phyloP scores from a whole-genome alignment of 1,140 invertebrate genomes.

The Danaus plexippus region DNA sequence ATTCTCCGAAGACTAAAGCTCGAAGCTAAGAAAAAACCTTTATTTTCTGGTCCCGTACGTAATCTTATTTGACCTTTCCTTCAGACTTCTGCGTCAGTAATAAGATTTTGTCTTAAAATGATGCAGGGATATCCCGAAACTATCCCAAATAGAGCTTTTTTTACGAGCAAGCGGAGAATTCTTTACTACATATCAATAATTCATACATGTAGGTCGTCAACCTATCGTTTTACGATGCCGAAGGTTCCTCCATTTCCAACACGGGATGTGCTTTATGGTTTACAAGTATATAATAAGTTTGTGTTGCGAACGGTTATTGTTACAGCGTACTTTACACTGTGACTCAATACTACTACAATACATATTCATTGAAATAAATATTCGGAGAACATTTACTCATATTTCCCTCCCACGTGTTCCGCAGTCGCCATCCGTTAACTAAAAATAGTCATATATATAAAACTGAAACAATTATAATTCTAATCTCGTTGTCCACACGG shows the following conservation, averaged over 20 bases:
- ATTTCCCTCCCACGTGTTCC: constrained; percentile 9
- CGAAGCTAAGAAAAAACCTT: too few species aligned
- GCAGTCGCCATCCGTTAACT: constrained; percentile 17
- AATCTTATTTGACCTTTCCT: constrained; percentile 2
- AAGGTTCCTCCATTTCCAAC: too few species aligned
- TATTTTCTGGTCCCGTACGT: too few species aligned
- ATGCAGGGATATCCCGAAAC: constrained; percentile 8
- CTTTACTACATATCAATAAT: constrained; percentile 25
- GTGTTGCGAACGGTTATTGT: too few species aligned
- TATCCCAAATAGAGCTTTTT: constrained; percentile 11
- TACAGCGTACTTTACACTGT: too few species aligned
- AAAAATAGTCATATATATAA: constrained; percentile 12
- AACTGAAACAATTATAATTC: too few species aligned
- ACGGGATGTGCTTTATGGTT: too few species aligned
- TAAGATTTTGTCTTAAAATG: constrained; percentile 11
- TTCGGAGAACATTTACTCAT: constrained; percentile 2
- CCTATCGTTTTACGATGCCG: constrained; percentile 22
- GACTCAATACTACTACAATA: too few species aligned
- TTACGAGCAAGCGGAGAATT: constrained; percentile 20
- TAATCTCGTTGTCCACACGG: too few species aligned
- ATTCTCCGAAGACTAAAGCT: too few species aligned
- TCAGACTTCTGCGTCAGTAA: constrained; percentile 5
- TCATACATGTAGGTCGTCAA: constrained; percentile 16
- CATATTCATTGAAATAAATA: too few species aligned
- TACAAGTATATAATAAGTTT: too few species aligned